Base-by-base conservation (phyloP, 2,113 vertebrate genomes). In the Lasiurus cinereus region DNA sequence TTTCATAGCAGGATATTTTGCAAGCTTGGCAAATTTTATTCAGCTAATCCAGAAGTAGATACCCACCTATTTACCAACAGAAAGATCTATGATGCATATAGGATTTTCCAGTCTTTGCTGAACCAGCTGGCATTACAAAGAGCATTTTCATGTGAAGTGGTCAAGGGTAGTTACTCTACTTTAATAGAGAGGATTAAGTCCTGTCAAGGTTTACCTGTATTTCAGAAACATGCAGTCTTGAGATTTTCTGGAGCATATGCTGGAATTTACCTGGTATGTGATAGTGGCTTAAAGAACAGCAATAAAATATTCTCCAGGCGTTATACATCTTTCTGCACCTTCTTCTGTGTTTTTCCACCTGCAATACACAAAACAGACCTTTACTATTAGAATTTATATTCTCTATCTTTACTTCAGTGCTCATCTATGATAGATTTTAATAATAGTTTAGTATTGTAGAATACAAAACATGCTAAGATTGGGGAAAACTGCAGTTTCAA, bases 311-410 rank as follows among this genome's bases (percentile, higher is more conserved):
- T 93, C 19, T 72, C 46, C 10, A 79, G 22, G 52, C 46, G 16
- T 16, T 43, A 7, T 39, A 10, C 46, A 91, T 73, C 6, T 74
- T 74, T 39, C 33, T 85, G 9, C 5, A 88, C 36, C 11, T 66
- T 83, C 31, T 33, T 92, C 74, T 21, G 29, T 74, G 15, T 4
- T 18, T 79, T 70, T 69, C 43, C 7, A n/a, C 5, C 84, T 82
- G 69, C 69, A 74, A 15, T 46, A 33, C 0, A 10, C 2, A 74
- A 91, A 73, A 70, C 2, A 59, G 24, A 62, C 85, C 0, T 8
- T 2, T 52, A 39, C 2, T 73, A 27, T 77, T 79, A 19, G 50
- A 85, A 82, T 84, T 76, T 95, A 39, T 83, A 33, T 94, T 94
- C 29, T 73, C 15, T 54, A 5, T 76, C 2, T 73, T 50, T 79